Base-by-base conservation (phyloP, 2,888 invertebrate genomes). In the Palloptera scutellata region DNA sequence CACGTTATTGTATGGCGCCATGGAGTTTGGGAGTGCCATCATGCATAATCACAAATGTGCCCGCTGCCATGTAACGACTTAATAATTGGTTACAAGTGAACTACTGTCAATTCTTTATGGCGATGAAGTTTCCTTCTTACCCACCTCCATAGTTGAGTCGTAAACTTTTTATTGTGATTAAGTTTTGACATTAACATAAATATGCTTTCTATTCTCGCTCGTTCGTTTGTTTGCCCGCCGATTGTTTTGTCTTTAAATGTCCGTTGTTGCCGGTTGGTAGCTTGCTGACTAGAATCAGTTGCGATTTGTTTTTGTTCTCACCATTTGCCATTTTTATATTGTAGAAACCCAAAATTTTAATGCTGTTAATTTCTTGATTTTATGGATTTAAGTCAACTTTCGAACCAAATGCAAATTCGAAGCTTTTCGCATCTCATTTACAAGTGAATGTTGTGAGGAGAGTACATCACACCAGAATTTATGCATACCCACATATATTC, bases 321-420 rank as follows among this genome's bases (percentile, higher is more conserved):
- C 30, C 30, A 30, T 30, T 30, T 30, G 30, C 30, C 30, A 30
- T 30, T 6, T 30, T 30, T 30, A 48, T 43, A 13, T 20, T 17
- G 19, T 48, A 20, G 5, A 11, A 11, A n/a, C 13, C 48, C 13
- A 11, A 6, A n/a, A 43, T 48, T 2, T 13, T 6, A 20, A 48
- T 43, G 10, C 11, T 61, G n/a, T 20, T 40, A 30, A 30, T 20
- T 41, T 43, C 30, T 64, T 6, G 13, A 17, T 30, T 64, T 65
- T 65, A 65, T 65, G 48, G 51, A 66, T 61, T 54, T 61, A 48
- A 66, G 54, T 19, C 60, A 54, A 61, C 45, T 48, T 19, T 43
- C 41, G 61, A 61, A 77, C 72, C 60, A 77, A 79, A 78, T 78
- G 76, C 78, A 76, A 76, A 78, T 48, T 30, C 48, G 11, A 15